Conservation (phyloP, 2,797 vertebrate species). For the Gallinago stenura region DNA sequence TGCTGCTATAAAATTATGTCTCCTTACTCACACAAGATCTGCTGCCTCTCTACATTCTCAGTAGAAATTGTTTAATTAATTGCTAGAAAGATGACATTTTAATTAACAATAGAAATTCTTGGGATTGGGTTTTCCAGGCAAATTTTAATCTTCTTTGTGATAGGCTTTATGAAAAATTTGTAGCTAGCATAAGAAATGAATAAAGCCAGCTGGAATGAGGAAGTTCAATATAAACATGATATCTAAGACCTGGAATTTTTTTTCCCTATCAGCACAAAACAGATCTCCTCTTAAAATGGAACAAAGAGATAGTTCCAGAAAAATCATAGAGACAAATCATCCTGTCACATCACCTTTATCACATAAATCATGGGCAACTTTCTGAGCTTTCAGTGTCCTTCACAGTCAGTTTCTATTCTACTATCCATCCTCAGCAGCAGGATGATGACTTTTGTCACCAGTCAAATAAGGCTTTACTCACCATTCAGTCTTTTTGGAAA, state of each 20-base stretch:
- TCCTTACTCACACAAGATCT: neutral
- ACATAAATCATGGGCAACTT: neutral
- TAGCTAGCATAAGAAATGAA: neutral
- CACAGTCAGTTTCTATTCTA: neutral
- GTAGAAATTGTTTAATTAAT: constrained; percentile 6
- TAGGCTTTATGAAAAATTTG: neutral
- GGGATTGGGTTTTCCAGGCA: neutral
- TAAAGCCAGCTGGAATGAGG: neutral
- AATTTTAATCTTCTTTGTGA: neutral
- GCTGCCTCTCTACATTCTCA: neutral
- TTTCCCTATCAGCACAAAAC: neutral
- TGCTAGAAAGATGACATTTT: neutral
- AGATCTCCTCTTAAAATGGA: neutral
- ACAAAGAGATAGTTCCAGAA: neutral
- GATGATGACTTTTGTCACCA: neutral
- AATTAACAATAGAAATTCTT: neutral
- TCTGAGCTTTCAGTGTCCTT: neutral
- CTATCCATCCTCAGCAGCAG: neutral
- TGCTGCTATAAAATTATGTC: neutral
- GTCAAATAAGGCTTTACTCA: neutral
- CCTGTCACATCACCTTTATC: neutral
- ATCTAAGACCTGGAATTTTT: neutral
- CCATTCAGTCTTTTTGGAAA: neutral
- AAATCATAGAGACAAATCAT: neutral
- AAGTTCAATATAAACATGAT: neutral